Conservation (phyloP, 2,797 vertebrate species). For the Danio aesculapii region DNA sequence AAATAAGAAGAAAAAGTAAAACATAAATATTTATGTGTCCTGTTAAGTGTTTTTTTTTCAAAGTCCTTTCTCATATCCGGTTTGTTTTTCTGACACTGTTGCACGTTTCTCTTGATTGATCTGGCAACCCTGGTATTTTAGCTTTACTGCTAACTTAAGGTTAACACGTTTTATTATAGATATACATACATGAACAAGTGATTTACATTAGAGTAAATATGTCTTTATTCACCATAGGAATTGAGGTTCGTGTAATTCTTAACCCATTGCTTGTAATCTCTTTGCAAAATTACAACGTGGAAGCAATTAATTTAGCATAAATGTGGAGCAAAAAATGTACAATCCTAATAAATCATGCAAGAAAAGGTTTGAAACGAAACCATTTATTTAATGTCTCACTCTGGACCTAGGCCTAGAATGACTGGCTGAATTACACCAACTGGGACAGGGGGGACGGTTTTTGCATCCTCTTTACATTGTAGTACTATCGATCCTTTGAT, state of each 20-base stretch:
- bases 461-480: not conserved
- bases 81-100: not conserved
- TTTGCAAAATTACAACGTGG: not conserved
- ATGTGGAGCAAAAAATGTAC: not conserved
- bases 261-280: not conserved
- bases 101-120: not conserved
- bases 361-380: not conserved
- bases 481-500: not conserved
- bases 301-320: not conserved
- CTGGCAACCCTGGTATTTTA: not conserved
- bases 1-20: no score
- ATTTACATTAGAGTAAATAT: not conserved
- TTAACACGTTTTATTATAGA: not conserved
- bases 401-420: conserved; percentile 23
- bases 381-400: not conserved
- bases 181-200: not conserved
- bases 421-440: conserved; percentile 2
- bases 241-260: not conserved
- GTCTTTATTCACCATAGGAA: not conserved
- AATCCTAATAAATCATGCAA: not conserved
- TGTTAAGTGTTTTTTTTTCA: not conserved
- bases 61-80: not conserved
- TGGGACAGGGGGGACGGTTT: not conserved
- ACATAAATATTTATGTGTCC: not conserved
- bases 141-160: not conserved